Evolutionary conservation across 2,797 vertebrate genomes (phyloP).

Genomic region (Trichosurus vulpecula): DNA sequence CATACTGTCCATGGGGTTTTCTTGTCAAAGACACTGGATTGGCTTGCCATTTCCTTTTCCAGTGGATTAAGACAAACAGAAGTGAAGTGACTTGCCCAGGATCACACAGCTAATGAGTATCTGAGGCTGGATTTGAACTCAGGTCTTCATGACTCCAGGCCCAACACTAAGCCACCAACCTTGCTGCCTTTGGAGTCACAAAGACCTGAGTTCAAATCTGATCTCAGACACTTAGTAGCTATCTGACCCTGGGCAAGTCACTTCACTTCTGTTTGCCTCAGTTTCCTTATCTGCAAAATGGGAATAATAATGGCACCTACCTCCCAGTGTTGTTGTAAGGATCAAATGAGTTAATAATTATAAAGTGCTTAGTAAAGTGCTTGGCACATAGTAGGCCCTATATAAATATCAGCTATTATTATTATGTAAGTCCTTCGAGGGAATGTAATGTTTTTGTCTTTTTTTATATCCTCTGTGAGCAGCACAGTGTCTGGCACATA

Average conservation of each 20-base stretch:
- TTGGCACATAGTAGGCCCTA: not conserved
- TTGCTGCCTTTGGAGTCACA: not conserved
- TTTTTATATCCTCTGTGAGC: not conserved
- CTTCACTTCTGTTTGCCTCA: not conserved
- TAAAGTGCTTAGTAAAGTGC: not conserved
- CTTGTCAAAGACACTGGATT: not conserved
- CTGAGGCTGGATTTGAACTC: not conserved
- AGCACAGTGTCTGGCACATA: constrained; percentile 7
- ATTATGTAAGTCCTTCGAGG: not conserved
- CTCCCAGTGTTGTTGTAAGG: not conserved
- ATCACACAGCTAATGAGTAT: not conserved
- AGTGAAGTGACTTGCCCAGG: not conserved
- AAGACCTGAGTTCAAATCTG: not conserved
- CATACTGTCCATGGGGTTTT: not conserved
- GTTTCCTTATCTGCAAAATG: not conserved
- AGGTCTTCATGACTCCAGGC: not conserved
- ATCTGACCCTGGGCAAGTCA: not conserved
- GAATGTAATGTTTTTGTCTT: not conserved
- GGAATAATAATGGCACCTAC: not conserved
- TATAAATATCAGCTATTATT: not conserved
- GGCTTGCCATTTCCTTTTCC: not conserved
- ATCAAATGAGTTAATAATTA: not conserved
- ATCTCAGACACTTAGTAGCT: not conserved
- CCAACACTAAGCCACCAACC: not conserved
- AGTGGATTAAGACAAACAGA: not conserved